phyloP scores from a whole-genome alignment of 35 echinoderm and acorn worm species.

The Patiria miniata region DNA sequence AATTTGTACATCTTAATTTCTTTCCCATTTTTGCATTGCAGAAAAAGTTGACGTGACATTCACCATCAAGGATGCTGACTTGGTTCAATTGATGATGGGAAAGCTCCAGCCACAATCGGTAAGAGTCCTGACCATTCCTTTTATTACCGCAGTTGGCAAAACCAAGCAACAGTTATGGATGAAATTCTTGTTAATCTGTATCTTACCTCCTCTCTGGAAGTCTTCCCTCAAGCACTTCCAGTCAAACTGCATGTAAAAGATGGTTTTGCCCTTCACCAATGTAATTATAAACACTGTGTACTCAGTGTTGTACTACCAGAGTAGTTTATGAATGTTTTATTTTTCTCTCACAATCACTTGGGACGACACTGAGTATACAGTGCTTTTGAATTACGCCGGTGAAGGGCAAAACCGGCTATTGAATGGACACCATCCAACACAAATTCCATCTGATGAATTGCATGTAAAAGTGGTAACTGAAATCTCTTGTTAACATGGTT shows the following conservation, averaged over 20 bases:
- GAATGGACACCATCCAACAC: no score
- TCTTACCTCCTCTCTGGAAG: not conserved
- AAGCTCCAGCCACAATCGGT: constrained; percentile 88
- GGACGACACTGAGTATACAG: not conserved
- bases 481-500: no score
- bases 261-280: no score
- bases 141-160: not conserved
- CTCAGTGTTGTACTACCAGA: no score
- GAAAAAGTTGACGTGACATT: constrained; percentile 92
- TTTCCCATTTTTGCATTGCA: constrained; percentile 33
- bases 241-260: no score
- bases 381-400: not conserved
- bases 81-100: constrained; percentile 77
- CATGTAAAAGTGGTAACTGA: no score
- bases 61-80: constrained; percentile 79
- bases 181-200: not conserved
- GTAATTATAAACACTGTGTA: no score
- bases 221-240: not conserved
- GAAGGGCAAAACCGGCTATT: no score
- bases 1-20: not conserved
- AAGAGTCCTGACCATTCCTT: constrained; percentile 22
- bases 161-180: not conserved
- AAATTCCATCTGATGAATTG: no score
- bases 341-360: not conserved
- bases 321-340: no score